A percentile compares a stretch with the other conserved stretches of the same genome.
phyloP scores from a whole-genome alignment of 2,888 invertebrate species.

The Rhagophthalmus giganteus region DNA sequence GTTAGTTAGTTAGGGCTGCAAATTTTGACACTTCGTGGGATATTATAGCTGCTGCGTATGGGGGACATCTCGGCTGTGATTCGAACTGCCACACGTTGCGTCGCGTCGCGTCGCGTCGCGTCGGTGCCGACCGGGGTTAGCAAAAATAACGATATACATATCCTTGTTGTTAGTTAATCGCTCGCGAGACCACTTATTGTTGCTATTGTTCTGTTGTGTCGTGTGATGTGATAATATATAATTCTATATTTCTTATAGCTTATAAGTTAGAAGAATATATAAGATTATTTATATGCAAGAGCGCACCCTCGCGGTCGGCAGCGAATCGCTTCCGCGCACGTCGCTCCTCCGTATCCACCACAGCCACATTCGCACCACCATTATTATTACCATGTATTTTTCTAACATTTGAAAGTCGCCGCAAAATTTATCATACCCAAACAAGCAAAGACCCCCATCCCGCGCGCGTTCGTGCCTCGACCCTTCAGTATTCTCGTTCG shows the following conservation, averaged over 20 bases:
- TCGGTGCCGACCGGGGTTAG: conserved; percentile 38
- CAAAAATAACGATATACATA: conserved; percentile 56
- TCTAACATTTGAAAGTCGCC: conserved; percentile 18
- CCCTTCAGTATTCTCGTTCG: conserved; percentile 41
- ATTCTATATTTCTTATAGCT: conserved; percentile 53
- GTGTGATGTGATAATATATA: conserved; percentile 56
- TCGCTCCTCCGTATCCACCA: conserved; percentile 30
- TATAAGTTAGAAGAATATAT: conserved; percentile 52
- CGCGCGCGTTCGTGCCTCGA: conserved; percentile 47
- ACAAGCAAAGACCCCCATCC: conserved; percentile 49
- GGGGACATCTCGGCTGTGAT: conserved; percentile 56
- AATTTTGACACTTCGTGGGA: too few relatives aligned
- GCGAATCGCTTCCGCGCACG: conserved; percentile 26
- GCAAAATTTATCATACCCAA: conserved; percentile 33
- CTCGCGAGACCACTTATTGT: conserved; percentile 51
- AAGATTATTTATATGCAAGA: conserved; percentile 38
- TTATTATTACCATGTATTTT: conserved; percentile 14
- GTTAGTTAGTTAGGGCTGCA: too few relatives aligned
- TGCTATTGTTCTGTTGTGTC: conserved; percentile 57
- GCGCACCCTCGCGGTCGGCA: conserved; percentile 29
- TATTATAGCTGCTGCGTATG: too few relatives aligned
- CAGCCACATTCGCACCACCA: conserved; percentile 26
- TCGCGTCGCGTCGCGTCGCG: conserved; percentile 50
- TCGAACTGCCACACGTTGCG: conserved; percentile 53
- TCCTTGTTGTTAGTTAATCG: conserved; percentile 56